phyloP scores from a whole-genome alignment of 2,113 vertebrate genomes.

The Pipra filicauda region DNA sequence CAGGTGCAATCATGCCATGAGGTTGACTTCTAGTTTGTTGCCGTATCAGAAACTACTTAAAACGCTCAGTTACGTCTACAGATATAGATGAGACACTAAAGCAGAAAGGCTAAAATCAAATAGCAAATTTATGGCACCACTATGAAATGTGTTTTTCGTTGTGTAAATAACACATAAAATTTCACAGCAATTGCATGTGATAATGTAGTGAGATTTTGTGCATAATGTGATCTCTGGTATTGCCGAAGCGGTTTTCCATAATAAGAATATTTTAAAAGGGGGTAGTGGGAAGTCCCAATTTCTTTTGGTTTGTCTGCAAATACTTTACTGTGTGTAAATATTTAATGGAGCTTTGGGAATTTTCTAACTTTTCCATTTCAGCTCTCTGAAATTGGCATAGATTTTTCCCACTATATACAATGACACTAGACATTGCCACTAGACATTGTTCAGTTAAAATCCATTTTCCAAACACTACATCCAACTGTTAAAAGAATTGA shows the following conservation, averaged over 20 bases:
- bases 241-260: neutral
- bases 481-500: neutral
- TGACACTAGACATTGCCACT: neutral
- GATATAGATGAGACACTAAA: neutral
- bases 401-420: neutral
- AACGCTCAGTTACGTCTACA: neutral
- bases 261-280: neutral
- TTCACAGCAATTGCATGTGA: neutral
- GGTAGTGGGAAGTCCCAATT: neutral
- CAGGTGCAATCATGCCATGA: neutral
- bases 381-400: neutral
- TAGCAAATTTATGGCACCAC: neutral
- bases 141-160: neutral
- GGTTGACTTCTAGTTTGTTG: neutral
- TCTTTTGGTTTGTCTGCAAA: neutral
- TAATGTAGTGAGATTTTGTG: neutral
- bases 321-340: neutral
- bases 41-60: neutral
- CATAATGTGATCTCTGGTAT: neutral
- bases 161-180: neutral
- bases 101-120: neutral
- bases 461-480: neutral
- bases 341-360: slow-evolving; percentile 5
- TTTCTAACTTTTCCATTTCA: slow-evolving; percentile 21
- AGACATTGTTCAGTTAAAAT: slow-evolving; percentile 11